Evolutionary conservation across 2,113 vertebrate genomes (phyloP).

Genomic region (Nibea coibor): DNA sequence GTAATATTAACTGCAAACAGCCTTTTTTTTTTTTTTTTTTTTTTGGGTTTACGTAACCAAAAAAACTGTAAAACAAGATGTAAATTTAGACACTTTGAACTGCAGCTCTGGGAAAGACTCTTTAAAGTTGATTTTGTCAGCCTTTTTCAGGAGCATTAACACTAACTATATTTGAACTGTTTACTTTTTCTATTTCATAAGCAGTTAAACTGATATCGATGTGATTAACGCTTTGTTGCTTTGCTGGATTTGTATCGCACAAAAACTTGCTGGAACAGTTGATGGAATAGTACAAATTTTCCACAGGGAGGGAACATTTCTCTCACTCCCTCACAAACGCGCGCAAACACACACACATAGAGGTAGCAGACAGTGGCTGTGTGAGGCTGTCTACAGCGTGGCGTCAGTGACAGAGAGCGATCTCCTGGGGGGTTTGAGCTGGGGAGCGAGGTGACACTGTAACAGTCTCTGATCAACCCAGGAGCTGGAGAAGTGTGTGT

Average conservation of each 20-base stretch:
- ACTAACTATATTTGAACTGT: constrained; percentile 34
- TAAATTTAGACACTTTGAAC: constrained; percentile 71
- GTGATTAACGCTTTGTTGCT: constrained; percentile 21
- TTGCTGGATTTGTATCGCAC: neutral
- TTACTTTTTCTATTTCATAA: constrained; percentile 19
- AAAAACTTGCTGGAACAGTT: constrained; percentile 10
- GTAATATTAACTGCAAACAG: constrained; percentile 60
- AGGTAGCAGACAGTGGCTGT: constrained; percentile 38
- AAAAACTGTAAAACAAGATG: constrained; percentile 66
- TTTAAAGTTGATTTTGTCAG: constrained; percentile 47
- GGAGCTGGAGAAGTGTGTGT: constrained; percentile 35
- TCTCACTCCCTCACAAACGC: constrained; percentile 19
- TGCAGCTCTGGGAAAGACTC: constrained; percentile 31
- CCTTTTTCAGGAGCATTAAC: constrained; percentile 20
- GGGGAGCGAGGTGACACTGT: constrained; percentile 68
- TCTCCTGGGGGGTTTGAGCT: constrained; percentile 67
- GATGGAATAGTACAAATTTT: constrained; percentile 26
- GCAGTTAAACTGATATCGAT: constrained; percentile 34
- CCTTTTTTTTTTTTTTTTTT: constrained; percentile 9
- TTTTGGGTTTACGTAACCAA: constrained; percentile 4
- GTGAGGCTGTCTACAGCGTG: constrained; percentile 64
- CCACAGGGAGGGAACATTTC: constrained; percentile 18
- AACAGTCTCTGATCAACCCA: constrained; percentile 74
- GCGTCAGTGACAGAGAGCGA: constrained; percentile 70
- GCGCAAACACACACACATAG: neutral